Evolutionary conservation across 2,113 vertebrate genomes (phyloP), one percentile per base, ranked within the genome.

Genomic region (Tachycineta bicolor): DNA sequence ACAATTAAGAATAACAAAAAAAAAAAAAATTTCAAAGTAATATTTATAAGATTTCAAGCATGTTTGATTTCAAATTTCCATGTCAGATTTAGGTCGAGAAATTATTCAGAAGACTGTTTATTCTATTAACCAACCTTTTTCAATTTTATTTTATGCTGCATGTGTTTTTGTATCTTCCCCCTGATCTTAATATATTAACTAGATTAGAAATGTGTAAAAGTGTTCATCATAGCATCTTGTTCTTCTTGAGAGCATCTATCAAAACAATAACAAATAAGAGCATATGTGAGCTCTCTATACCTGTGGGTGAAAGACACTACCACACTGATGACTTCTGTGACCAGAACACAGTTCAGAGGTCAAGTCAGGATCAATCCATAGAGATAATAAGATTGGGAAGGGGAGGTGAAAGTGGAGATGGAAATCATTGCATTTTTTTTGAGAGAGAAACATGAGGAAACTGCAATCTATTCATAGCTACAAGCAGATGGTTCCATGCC

Each of bases 401-500:
- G 7, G 4, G 3, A 24, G 14, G 37, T 86, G 44, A 59, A 68
- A 37, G 21, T 22, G 43, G 28, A 6, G 49, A 26, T 90, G 50
- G 29, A 60, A 85, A 55, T 41, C 6, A 25, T 10, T 67, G n/a
- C 43, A 68, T 74, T 77, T 91, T 91, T 92, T 83, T 29, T 56
- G 37, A 70, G 17, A 94, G 31, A 77, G 79, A 88, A 87, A 78
- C 68, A 77, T 17, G 52, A 92, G 64, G 68, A 93, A 96, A 71
- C 76, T 64, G 50, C 33, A 86, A 75, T 83, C 82, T 95, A 91
- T 96, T 95, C 82, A 83, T 90, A 96, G 71, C 68, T 91, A 71
- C 47, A 80, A 80, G 83, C 89, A 96, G 94, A 96, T 93, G 83
- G 86, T 70, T 95, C 90, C 80, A 47, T 58, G 47, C 49, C 69